Evolutionary conservation across 2,888 invertebrate genomes (phyloP).

Genomic region (Tenthredo amoena): DNA sequence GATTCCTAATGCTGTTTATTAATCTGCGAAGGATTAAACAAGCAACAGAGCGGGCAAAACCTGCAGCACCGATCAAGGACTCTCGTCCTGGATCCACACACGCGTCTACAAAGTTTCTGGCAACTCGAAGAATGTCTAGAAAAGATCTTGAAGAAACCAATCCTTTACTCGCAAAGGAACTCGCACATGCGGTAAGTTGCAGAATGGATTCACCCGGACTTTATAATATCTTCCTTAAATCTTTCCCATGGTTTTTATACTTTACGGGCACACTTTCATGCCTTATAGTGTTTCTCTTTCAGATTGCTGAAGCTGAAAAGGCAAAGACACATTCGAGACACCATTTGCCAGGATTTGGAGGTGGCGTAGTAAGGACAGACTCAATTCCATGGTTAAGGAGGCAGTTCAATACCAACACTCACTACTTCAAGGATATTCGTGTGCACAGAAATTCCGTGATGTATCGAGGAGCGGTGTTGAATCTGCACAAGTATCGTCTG

Average conservation of each 20-base stretch:
- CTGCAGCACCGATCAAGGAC: constrained; percentile 57
- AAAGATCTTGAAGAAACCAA: constrained; percentile 71
- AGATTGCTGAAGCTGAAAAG: constrained; percentile 68
- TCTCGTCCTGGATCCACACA: constrained; percentile 63
- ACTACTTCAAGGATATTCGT: constrained; percentile 86
- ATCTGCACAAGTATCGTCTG: constrained; percentile 89
- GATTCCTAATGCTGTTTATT: background rate
- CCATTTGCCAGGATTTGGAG: constrained; percentile 64
- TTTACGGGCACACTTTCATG: background rate
- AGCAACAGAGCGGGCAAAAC: constrained; percentile 67
- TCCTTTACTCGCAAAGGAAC: constrained; percentile 68
- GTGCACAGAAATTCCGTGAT: constrained; percentile 91
- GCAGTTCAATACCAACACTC: constrained; percentile 82
- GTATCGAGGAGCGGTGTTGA: constrained; percentile 92
- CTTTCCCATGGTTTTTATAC: background rate
- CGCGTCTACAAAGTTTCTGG: constrained; percentile 65
- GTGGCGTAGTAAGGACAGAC: constrained; percentile 71
- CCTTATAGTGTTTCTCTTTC: background rate
- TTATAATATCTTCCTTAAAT: background rate
- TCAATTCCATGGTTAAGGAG: constrained; percentile 79
- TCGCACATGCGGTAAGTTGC: constrained; percentile 64
- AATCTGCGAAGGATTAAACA: constrained; percentile 68
- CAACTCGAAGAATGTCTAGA: constrained; percentile 66
- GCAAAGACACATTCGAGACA: constrained; percentile 68
- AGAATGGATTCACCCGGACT: background rate